These are phyloP conservation scores for Sphaeramia orbicularis DNA, from an alignment of 2,797 vertebrate genomes.

Conservation along the genomic window DNA sequence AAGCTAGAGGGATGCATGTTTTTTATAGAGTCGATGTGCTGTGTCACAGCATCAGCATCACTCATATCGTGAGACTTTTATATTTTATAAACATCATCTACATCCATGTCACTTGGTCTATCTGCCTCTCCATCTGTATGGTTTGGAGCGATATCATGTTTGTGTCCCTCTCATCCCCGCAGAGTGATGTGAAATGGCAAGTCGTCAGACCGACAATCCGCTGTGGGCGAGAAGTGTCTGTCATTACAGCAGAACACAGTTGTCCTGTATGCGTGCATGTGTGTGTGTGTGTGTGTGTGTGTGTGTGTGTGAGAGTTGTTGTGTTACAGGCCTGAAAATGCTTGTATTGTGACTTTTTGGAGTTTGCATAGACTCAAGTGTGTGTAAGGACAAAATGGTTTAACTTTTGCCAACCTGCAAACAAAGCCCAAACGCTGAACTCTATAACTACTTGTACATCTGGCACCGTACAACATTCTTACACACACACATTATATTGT, in stretches of 20 bases:
- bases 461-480: slow-evolving; percentile 24
- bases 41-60: slow-evolving; percentile 70
- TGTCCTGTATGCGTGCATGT: slow-evolving; percentile 38
- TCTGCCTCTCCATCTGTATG: slow-evolving; percentile 70
- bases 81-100: slow-evolving; percentile 55
- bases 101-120: slow-evolving; percentile 66
- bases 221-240: slow-evolving; percentile 69
- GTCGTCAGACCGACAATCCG: slow-evolving; percentile 65
- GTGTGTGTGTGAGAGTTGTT: slow-evolving; percentile 6
- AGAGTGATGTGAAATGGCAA: slow-evolving; percentile 79
- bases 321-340: slow-evolving; percentile 12
- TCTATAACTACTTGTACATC: slow-evolving; percentile 44
- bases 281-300: background rate
- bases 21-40: slow-evolving; percentile 53
- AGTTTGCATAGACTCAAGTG: slow-evolving; percentile 28
- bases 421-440: slow-evolving; percentile 35
- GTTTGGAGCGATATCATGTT: slow-evolving; percentile 74
- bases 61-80: slow-evolving; percentile 59
- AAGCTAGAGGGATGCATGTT: slow-evolving; percentile 40
- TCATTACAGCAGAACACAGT: slow-evolving; percentile 48
- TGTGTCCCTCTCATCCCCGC: slow-evolving; percentile 63
- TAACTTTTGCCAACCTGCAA: slow-evolving; percentile 20
- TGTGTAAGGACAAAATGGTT: slow-evolving; percentile 37
- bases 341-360: slow-evolving; percentile 21
- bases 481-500: slow-evolving; percentile 19